Evolutionary conservation across 2,888 invertebrate species (phyloP).

Genomic region (Dyspetes luteomarginatus): DNA sequence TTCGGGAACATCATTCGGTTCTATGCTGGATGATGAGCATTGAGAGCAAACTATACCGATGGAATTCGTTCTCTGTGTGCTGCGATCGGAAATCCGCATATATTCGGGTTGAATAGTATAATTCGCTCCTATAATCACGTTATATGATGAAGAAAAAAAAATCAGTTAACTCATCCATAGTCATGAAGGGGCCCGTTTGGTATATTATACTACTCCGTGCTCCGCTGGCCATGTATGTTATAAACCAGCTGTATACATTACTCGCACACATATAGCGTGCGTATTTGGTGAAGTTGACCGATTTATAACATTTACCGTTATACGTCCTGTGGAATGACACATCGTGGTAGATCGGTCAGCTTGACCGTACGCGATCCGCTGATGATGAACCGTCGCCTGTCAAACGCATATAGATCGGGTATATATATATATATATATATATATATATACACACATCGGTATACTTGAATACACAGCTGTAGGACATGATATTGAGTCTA

Average conservation of each 20-base stretch:
- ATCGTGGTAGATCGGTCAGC: slow-evolving; percentile 4
- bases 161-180: slow-evolving; percentile 58
- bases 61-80: neutral
- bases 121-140: slow-evolving; percentile 57
- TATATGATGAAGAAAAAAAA: slow-evolving; percentile 35
- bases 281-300: neutral
- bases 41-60: neutral
- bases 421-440: slow-evolving; percentile 5
- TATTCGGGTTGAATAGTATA: slow-evolving; percentile 43
- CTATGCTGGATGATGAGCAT: neutral
- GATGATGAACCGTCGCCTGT: neutral
- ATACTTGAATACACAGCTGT: neutral
- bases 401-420: neutral
- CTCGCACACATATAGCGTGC: neutral
- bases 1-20: too few species aligned
- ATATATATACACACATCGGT: neutral
- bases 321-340: neutral
- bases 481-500: neutral
- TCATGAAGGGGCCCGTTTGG: slow-evolving; percentile 37
- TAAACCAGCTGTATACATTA: slow-evolving; percentile 31
- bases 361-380: slow-evolving; percentile 10
- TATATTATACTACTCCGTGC: slow-evolving; percentile 27
- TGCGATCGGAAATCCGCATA: slow-evolving; percentile 50
- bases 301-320: neutral
- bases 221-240: neutral